Evolutionary conservation across 2,888 invertebrate genomes (phyloP), one percentile per base, ranked within the genome.

Genomic region (Omphaloscelis lunosa): DNA sequence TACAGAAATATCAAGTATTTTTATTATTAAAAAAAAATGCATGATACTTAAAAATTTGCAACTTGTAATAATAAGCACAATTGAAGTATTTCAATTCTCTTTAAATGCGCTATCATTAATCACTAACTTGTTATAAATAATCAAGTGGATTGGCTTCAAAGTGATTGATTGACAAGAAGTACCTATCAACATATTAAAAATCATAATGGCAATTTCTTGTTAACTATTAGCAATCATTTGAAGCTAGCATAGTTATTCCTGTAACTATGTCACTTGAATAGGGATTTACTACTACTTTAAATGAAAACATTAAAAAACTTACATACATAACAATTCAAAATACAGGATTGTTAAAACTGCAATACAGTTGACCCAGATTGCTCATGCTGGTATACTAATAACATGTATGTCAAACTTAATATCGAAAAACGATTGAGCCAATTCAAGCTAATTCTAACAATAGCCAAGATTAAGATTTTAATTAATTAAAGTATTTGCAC

Each of bases 91-190:
- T 51, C 20, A 51, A 20, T 8, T 51, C 9, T 51, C 8, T 51
- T 20, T 51, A 51, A 23, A n/a, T 23, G 15, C 45, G 7, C 4
- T 75, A 39, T 65, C 15, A 39, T 48, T 39, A 53, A 51, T 61
- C 8, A 61, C 6, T 27, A 5, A 53, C 15, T 20, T 45, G 27
- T 59, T 51, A 15, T 9, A 76, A 27, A 59, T 68, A 59, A 76
- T 63, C 53, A 76, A 75, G 12, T 51, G 7, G 5, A 68, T 59
- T 29, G 41, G 23, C 58, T 27, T 34, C 11, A 17, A 29, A 51
- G 3, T 34, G 17, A 61, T 69, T 61, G n/a, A 77, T 77, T 76
- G 29, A 48, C 3, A 68, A 41, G 7, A 41, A 67, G n/a, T 68
- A 61, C n/a, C 8, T 41, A 34, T 17, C 51, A 27, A 17, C n/a